These are phyloP conservation scores for Phaenicophaeus curvirostris DNA, from an alignment of 2,797 vertebrate species.

Conservation along the genomic window DNA sequence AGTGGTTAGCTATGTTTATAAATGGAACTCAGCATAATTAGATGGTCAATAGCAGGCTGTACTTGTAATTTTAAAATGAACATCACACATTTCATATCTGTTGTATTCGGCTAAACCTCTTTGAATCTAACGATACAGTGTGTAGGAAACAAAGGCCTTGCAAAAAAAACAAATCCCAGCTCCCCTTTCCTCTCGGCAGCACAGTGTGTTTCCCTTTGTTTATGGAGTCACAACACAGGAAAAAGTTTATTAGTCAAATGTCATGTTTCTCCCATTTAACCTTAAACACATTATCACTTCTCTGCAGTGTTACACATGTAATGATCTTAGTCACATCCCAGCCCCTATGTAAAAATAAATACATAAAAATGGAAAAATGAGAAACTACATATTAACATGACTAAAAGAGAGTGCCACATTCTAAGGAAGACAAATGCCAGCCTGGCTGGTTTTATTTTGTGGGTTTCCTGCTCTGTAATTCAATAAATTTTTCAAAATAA, in stretches of 20 bases:
- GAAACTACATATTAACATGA: not conserved
- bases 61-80: slow-evolving; percentile 85
- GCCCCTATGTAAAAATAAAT: slow-evolving; percentile 61
- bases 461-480: slow-evolving; percentile 72
- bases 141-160: slow-evolving; percentile 55
- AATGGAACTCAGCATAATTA: slow-evolving; percentile 93
- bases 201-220: slow-evolving; percentile 58
- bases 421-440: slow-evolving; percentile 56
- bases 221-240: slow-evolving; percentile 62
- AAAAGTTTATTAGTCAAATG: slow-evolving; percentile 61
- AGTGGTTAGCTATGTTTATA: slow-evolving; percentile 90
- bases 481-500: slow-evolving; percentile 75
- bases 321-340: slow-evolving; percentile 67
- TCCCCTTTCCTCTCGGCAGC: slow-evolving; percentile 15
- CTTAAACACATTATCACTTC: slow-evolving; percentile 61
- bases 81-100: slow-evolving; percentile 77
- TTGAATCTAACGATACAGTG: slow-evolving; percentile 1
- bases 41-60: slow-evolving; percentile 85
- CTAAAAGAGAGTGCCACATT: slow-evolving; percentile 18
- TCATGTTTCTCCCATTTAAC: slow-evolving; percentile 62
- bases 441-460: slow-evolving; percentile 69
- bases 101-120: slow-evolving; percentile 50
- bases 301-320: slow-evolving; percentile 40
- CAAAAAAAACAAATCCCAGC: not conserved
- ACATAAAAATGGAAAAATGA: slow-evolving; percentile 4